Evolutionary conservation across 1,140 invertebrate species (phyloP).

Genomic region (Diorhabda sublineata): DNA sequence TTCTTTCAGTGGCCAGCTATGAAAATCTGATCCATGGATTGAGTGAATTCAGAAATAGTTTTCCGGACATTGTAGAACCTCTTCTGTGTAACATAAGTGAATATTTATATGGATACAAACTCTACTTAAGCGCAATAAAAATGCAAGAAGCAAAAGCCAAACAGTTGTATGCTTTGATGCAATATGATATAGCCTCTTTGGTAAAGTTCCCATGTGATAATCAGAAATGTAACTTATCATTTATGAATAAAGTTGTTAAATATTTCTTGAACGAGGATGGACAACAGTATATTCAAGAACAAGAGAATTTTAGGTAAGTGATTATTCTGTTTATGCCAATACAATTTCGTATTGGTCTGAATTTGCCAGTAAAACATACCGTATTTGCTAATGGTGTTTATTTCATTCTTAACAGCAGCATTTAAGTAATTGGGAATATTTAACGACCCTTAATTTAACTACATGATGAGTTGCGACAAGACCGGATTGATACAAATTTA

Average conservation of each 20-base stretch:
- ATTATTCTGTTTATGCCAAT: no score
- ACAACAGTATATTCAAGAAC: slow-evolving; percentile 31
- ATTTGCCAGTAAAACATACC: no score
- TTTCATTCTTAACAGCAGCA: no score
- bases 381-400: no score
- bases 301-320: slow-evolving; percentile 41
- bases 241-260: not conserved
- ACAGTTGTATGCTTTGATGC: not conserved
- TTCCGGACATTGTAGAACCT: slow-evolving; percentile 65
- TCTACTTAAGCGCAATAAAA: slow-evolving; percentile 48
- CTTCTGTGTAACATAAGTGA: slow-evolving; percentile 57
- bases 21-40: slow-evolving; percentile 49
- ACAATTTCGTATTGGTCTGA: no score
- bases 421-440: no score
- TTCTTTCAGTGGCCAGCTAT: slow-evolving; percentile 25
- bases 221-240: not conserved
- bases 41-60: slow-evolving; percentile 54
- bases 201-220: slow-evolving; percentile 50
- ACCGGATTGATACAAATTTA: no score
- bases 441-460: no score
- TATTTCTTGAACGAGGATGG: slow-evolving; percentile 24
- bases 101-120: slow-evolving; percentile 55
- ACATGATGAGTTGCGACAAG: no score
- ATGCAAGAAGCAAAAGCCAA: slow-evolving; percentile 20
- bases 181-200: slow-evolving; percentile 43